Evolutionary conservation across 1,140 invertebrate species (phyloP), one percentile per base, ranked within the genome.

Genomic region (Heliconius hewitsoni): DNA sequence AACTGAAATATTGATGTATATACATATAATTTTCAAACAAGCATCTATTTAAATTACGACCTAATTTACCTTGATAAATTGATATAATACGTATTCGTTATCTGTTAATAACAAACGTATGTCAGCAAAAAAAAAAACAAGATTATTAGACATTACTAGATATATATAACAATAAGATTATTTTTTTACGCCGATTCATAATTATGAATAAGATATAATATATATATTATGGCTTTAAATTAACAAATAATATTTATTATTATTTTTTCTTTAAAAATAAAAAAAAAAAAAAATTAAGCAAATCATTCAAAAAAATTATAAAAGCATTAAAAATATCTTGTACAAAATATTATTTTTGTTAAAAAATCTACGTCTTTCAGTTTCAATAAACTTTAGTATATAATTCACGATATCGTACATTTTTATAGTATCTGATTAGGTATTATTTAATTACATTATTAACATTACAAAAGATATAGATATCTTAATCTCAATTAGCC

Each of bases 391-490:
- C 50, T 52, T 52, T 1, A 19, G 19, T 27, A 66, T 66, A 6
- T 27, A 66, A 66, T 66, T 30, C 8, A 72, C 27, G 19, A 57
- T 79, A 76, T 81, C 77, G 46, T 76, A 71, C 16, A 55, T 70
- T 78, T 76, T 77, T 73, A 74, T 79, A 72, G 23, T 78, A 81
- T 76, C 76, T 78, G 46, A 81, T 74, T 55, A 74, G 73, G 73
- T 77, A 81, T 76, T 73, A 81, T 81, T 81, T 72, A 81, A 78
- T 78, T 78, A 78, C 50, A 73, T 37, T 78, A 75, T 81, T 78
- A 81, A 78, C 76, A 23, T 60, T 76, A 72, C 30, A 76, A 79
- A 79, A 42, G 80, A 81, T 81, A 81, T 34, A 9, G 70, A 50
- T 81, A 77, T 81, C 74, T 81, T 77, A 81, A 81, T 78, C 77